Conservation (phyloP, 2,113 vertebrate genomes). For the Motacilla tschutschensis region DNA sequence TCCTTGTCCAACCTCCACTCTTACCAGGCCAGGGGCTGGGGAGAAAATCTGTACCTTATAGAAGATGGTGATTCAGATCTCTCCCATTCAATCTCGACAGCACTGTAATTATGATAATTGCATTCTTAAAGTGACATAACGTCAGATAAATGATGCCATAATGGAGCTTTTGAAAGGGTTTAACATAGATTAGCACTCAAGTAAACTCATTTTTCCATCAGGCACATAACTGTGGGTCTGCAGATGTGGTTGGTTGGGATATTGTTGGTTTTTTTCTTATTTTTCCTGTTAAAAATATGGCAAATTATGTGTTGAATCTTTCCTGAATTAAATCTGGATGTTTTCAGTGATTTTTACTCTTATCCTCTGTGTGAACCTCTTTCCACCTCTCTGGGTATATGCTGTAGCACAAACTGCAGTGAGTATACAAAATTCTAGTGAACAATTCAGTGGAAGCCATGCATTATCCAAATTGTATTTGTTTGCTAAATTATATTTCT, state of each 20-base stretch:
- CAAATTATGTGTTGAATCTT: not conserved
- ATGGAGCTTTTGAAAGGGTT: slow-evolving; percentile 39
- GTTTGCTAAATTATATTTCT: not conserved
- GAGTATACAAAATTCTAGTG: not conserved
- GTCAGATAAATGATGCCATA: slow-evolving; percentile 28
- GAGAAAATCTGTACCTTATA: not conserved
- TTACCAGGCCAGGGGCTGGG: not conserved
- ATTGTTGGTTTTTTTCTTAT: not conserved
- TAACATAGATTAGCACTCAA: slow-evolving; percentile 12
- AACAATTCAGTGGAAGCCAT: not conserved
- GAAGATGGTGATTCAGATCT: not conserved
- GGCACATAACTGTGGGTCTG: not conserved
- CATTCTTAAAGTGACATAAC: slow-evolving; percentile 53
- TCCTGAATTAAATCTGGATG: not conserved
- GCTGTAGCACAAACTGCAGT: not conserved
- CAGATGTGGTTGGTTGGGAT: not conserved
- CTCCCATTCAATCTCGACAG: not conserved
- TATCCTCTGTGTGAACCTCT: not conserved
- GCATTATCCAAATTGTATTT: not conserved
- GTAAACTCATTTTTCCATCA: slow-evolving; percentile 26
- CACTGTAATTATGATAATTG: slow-evolving; percentile 54
- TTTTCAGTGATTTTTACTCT: not conserved
- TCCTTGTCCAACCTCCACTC: not conserved
- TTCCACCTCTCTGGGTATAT: not conserved
- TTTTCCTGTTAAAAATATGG: not conserved